Base-by-base conservation (phyloP, 1,140 invertebrate species). In the Elymnias hypermnestra region DNA sequence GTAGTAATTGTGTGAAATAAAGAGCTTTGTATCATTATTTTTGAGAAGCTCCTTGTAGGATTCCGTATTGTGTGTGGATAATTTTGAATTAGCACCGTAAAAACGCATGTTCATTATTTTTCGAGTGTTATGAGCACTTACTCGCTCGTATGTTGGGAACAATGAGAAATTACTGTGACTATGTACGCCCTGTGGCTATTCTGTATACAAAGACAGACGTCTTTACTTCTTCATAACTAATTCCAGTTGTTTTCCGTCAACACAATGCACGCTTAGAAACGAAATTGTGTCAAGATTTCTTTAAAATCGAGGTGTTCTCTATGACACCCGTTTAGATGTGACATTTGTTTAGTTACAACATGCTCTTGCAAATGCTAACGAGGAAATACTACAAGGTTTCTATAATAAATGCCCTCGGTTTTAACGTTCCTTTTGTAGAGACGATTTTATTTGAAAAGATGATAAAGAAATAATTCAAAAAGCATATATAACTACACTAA, bases 1-100 rank as follows among this genome's bases (percentile, higher is more conserved):
- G 71, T 56, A 57, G 72, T 78, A 82, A 78, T 82, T 78, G 77
- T 82, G 68, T 69, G 72, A 82, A 81, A 82, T 78, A 75, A 82
- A 82, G 72, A 71, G 74, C 67, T 74, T 72, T 75, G 67, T 75
- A 63, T 78, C 64, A 75, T 82, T 76, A 76, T 78, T 82, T 76
- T 76, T 66, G 67, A 71, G 67, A 57, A 54, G 37, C 48, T 57
- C 35, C 47, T 64, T 55, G 52, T 35, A 67, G 63, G 52, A 60
- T 58, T 60, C n/a, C 41, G 55, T 54, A 67, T 65, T 71, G 67
- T 67, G 60, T 58, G 57, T 47, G 54, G 61, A 61, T 71, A 65
- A 71, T 67, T 67, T 67, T 61, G 49, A 60, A 64, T 67, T 61
- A 67, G 60, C 60, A 51, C 56, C 25, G 43, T 49, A 33, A 42